phyloP scores from a whole-genome alignment of 2,113 vertebrate species.

The Amblyopsis rosae region DNA sequence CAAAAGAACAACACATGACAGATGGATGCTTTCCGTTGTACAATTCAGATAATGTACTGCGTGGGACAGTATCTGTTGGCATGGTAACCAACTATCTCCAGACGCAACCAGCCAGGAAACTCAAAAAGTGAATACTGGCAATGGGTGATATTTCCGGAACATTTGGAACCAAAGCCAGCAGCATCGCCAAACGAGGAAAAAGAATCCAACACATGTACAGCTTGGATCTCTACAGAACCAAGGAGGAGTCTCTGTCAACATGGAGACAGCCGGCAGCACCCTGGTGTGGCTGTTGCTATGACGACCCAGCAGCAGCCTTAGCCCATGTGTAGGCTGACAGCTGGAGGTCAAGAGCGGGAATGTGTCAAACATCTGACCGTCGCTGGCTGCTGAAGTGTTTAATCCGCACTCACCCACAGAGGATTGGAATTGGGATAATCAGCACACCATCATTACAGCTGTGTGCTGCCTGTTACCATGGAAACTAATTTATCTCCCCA shows the following conservation, averaged over 20 bases:
- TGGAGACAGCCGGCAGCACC: slow-evolving; percentile 10
- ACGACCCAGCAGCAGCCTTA: slow-evolving; percentile 41
- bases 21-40: too few relatives aligned
- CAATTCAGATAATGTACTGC: too few relatives aligned
- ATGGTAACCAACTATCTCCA: too few relatives aligned
- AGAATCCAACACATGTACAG: too few relatives aligned
- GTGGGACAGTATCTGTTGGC: too few relatives aligned
- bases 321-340: slow-evolving; percentile 28
- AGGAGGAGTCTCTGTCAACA: slow-evolving; percentile 2
- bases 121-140: too few relatives aligned
- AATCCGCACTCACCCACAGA: not conserved
- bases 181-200: too few relatives aligned
- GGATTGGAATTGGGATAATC: not conserved
- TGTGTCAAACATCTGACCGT: slow-evolving; percentile 14
- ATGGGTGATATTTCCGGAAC: too few relatives aligned
- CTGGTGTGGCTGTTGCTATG: slow-evolving; percentile 41
- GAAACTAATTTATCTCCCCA: not conserved
- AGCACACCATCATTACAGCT: not conserved
- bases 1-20: too few relatives aligned
- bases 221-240: not conserved
- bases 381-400: slow-evolving; percentile 21
- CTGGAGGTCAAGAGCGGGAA: slow-evolving; percentile 38
- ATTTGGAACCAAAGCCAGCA: too few relatives aligned
- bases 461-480: not conserved
- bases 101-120: too few relatives aligned